Base-by-base conservation (phyloP, 1,140 invertebrate genomes). In the Conopomorpha cramerella region DNA sequence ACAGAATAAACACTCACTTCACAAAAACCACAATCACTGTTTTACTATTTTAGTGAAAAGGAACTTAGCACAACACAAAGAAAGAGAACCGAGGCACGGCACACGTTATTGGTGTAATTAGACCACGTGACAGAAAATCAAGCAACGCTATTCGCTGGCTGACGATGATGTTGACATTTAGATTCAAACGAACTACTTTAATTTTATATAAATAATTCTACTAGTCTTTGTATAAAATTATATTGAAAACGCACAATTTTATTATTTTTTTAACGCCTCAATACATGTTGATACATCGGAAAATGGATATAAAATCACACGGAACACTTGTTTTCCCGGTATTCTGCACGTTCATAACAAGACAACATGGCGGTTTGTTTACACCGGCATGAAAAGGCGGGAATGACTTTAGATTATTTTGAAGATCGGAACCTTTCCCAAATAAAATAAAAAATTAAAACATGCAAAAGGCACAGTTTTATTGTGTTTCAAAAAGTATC, bases 341-440 rank as follows among this genome's bases (percentile, higher is more conserved):
- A 45, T 26, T 43, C 42, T 39, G 46, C 34, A 56, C 53, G 45
- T 56, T 48, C 45, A 55, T 55, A 64, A 57, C 60, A 53, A 59
- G 68, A n/a, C 71, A 77, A 78, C 59, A 78, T 77, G 73, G 73
- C 71, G 71, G 72, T 77, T 77, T 77, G 73, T 79, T 79, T 79
- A 77, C 73, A 77, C 77, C 77, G 77, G 77, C 70, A 66, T 66
- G 61, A 71, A 58, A 61, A 68, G 58, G 66, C 72, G 70, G 61
- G 63, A 72, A 71, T n/a, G n/a, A n/a, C n/a, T n/a, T n/a, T n/a
- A n/a, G n/a, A n/a, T n/a, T n/a, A n/a, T n/a, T n/a, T n/a, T n/a
- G n/a, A n/a, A n/a, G n/a, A n/a, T n/a, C n/a, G n/a, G n/a, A n/a
- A n/a, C n/a, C n/a, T n/a, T n/a, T n/a, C n/a, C n/a, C n/a, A n/a